Conservation (phyloP, 2,797 vertebrate species). For the Threskiornis aethiopicus region DNA sequence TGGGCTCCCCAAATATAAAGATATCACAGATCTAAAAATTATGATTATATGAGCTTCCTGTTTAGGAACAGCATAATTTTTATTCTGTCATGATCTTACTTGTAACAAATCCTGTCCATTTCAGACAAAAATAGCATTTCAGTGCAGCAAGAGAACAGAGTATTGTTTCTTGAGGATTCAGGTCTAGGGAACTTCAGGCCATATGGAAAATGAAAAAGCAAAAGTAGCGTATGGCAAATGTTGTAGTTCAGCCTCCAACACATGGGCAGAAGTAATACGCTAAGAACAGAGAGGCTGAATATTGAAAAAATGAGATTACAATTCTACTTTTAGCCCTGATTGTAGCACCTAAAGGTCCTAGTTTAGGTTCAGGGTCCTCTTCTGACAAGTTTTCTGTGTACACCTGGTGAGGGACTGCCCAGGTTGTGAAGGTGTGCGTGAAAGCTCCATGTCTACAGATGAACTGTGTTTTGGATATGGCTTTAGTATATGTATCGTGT, state of each 20-base stretch:
- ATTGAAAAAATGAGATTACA: neutral
- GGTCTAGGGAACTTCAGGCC: neutral
- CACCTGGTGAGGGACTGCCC: neutral
- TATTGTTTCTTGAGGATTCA: neutral
- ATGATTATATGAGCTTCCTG: neutral
- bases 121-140: neutral
- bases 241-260: neutral
- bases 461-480: neutral
- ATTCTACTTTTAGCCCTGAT: neutral
- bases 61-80: neutral
- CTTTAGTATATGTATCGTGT: neutral
- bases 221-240: neutral
- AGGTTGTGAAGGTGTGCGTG: neutral
- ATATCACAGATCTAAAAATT: neutral
- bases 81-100: neutral
- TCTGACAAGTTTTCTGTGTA: neutral
- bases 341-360: neutral
- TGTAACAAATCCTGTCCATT: neutral
- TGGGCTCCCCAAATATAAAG: neutral
- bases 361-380: neutral
- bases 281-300: neutral
- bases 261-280: neutral
- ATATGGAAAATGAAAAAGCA: neutral
- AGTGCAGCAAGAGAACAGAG: neutral
- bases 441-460: neutral